phyloP scores from a whole-genome alignment of 2,888 invertebrate species.

The Caprella mutica region DNA sequence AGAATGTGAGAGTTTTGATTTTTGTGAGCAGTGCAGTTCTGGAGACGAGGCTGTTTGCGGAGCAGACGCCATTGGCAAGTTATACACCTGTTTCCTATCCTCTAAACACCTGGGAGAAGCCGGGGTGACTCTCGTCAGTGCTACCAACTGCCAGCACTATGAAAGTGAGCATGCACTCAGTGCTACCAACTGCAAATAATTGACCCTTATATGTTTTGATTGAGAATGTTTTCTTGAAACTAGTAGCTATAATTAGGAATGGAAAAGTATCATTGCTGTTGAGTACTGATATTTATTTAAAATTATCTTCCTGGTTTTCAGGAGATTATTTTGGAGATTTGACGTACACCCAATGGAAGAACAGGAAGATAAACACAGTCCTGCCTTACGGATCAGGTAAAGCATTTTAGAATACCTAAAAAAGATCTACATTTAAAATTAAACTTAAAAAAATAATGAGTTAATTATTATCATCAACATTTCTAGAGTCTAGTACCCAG shows the following conservation, averaged over 20 bases:
- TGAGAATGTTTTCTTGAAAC: no score
- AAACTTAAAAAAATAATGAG: no score
- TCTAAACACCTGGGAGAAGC: slow-evolving; percentile 15
- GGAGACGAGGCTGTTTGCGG: slow-evolving; percentile 13
- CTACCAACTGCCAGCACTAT: slow-evolving; percentile 15
- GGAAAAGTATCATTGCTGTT: no score
- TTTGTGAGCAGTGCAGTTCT: slow-evolving; percentile 5
- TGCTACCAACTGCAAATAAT: no score
- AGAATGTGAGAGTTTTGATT: slow-evolving; percentile 19
- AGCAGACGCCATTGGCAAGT: background rate
- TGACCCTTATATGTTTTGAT: no score
- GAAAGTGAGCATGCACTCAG: background rate
- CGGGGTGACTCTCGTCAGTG: slow-evolving; percentile 1
- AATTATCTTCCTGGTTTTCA: no score
- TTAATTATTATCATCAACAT: no score
- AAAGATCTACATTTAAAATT: background rate
- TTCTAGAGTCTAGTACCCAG: no score
- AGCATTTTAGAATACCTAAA: background rate
- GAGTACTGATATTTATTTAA: no score
- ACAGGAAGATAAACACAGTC: slow-evolving; percentile 6
- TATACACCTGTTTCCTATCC: slow-evolving; percentile 14
- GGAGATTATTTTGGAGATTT: slow-evolving; percentile 18
- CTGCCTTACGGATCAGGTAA: slow-evolving; percentile 20
- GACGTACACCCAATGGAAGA: slow-evolving; percentile 17
- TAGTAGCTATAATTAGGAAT: no score